Base-by-base conservation (phyloP, 2,113 vertebrate species). In the Malaclemys terrapin region DNA sequence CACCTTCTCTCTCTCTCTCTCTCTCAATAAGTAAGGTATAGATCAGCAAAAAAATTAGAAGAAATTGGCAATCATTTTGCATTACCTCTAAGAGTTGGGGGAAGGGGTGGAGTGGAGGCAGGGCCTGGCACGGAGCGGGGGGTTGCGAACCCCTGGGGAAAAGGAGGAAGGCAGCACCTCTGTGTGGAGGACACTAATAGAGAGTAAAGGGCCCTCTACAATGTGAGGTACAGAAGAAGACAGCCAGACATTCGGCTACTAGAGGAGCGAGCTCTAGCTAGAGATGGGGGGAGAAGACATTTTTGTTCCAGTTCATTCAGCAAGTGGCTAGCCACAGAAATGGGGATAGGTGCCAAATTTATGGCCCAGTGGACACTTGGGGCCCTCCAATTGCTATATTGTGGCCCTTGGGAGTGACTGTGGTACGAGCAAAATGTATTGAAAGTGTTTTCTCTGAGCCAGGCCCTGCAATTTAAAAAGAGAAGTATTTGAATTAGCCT, bases 11-110 rank as follows among this genome's bases (percentile, higher is more conserved):
- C 17, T 53, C 52, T 53, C 17, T 53, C 52, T 24, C 54, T 56
- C 54, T 56, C 9, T 56, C 22, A 25, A 31, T 62, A 62, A 62
- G 27, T 62, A 62, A 62, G 12, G 31, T 92, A 87, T 92, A 95
- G 88, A 87, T 96, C 89, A 96, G 79, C 75, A 12, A 95, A 95
- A 85, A 93, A 96, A 89, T 80, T 76, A 96, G 84, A 95, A 96
- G 84, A 95, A 91, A 84, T 54, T 65, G 31, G 75, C 95, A 97
- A 95, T 96, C 91, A 90, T 80, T 97, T 57, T 90, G 81, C 86
- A 90, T 90, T 87, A 78, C 53, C 87, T 82, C 4, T 3, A 96
- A 94, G 50, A 96, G 83, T 25, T 25, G 54, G 54, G 54, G 54
- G 54, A 10, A 56, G 52, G 17, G 52, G 52, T 53, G 52, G 24